Base-by-base conservation (phyloP, 2,113 vertebrate genomes). In the Oreochromis tanganicae region DNA sequence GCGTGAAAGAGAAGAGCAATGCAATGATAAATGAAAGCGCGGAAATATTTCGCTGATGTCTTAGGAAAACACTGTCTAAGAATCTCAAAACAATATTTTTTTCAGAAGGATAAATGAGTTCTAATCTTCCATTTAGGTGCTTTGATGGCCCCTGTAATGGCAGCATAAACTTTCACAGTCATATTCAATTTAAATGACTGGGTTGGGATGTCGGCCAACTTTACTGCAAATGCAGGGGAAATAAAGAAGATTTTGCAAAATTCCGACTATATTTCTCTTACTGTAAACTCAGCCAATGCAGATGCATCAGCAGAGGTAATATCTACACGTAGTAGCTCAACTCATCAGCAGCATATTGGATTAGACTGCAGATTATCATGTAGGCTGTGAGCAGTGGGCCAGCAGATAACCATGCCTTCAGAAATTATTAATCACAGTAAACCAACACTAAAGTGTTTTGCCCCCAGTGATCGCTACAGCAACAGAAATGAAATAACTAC, bases 1-100 rank as follows among this genome's bases (percentile, higher is more conserved):
- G 52, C 36, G 87, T 90, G 86, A 94, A 91, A 83, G 52, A 89
- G 71, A 63, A 55, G 61, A 87, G 87, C 43, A 84, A 27, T 66
- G 32, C 48, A 6, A 81, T 94, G 95, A 96, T 94, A 86, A 95
- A 96, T 96, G 94, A 91, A 93, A 16, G 86, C 80, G 9, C 55
- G 9, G 59, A 68, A 89, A 92, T 71, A 57, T 91, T 92, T 36
- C 17, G 89, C 92, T 94, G 91, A 92, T 7, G 87, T 91, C 48
- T 92, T 48, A 48, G 84, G 84, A 91, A 91, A 91, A 85, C 1
- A 29, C 86, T 87, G 87, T 89, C 84, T 7, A 75, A 82, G 89
- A 88, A 89, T 80, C 59, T 90, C 57, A 46, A 85, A 90, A 89
- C 68, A 93, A 82, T 85, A 68, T 85, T 86, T 92, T 89, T 90